A percentile compares a stretch with the other conserved stretches of the same genome.
Conservation (phyloP, 2,113 vertebrate species). For the Microtus oregoni region DNA sequence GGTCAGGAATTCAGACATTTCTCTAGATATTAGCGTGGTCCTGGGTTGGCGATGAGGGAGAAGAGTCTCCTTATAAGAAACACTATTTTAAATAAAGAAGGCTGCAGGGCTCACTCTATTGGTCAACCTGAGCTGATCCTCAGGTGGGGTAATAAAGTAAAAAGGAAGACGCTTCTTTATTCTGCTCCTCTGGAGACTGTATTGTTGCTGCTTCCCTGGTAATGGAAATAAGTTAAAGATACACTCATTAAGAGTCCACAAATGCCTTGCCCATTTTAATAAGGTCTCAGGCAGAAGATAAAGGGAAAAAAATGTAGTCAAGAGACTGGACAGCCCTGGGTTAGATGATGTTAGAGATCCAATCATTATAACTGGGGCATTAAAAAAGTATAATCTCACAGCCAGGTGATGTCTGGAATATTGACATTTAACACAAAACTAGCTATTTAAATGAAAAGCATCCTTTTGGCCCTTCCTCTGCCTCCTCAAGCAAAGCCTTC, state of each 20-base stretch:
- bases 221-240: not conserved
- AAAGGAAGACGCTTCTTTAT: not conserved
- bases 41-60: accelerated
- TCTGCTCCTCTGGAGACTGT: not conserved
- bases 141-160: not conserved
- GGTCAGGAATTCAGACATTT: not conserved
- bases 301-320: not conserved
- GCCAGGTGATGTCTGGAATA: not conserved
- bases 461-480: not conserved
- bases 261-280: not conserved
- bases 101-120: not conserved
- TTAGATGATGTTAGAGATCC: not conserved
- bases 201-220: not conserved
- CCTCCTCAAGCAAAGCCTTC: not conserved
- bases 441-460: slow-evolving; percentile 5
- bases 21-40: not conserved
- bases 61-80: not conserved
- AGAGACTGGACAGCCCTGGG: not conserved
- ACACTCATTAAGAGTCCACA: not conserved
- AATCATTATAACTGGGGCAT: not conserved
- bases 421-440: not conserved
- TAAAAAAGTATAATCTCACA: not conserved
- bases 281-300: not conserved
- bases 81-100: not conserved
- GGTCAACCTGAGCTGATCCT: not conserved